Evolutionary conservation across 2,888 invertebrate genomes (phyloP), one percentile per base, ranked within the genome.

Genomic region (Cordylochernes scorpioides): DNA sequence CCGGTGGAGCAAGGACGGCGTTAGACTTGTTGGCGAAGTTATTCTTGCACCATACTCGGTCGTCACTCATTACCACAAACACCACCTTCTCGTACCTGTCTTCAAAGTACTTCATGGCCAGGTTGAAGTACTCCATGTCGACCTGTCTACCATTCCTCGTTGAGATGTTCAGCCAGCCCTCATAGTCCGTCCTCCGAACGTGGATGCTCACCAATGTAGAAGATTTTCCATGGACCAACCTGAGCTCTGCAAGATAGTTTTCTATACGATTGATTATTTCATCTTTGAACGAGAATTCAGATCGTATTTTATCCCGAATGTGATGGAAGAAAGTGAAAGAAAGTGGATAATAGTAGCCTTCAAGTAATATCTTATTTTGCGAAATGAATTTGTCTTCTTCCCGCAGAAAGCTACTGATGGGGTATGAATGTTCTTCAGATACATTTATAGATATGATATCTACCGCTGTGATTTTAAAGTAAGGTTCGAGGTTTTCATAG

Each of bases 141-240:
- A 54, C 57, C n/a, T 56, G 50, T 22, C 48, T 45, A 5, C 51
- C 51, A 22, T 54, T 51, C 29, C 60, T 62, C 5, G 22, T 14
- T n/a, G n/a, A n/a, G 32, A 57, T 51, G 55, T 58, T 59, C 14
- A 64, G 46, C 44, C 62, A 62, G 31, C 54, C 54, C 17, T 59
- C 51, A 44, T 63, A 64, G 45, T 64, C 64, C 2, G 62, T 63
- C 31, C 63, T 50, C 27, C 63, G 48, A 5, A 63, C 58, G 39
- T 64, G 64, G 22, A 64, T 53, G 26, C 61, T 61, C 10, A 63
- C 6, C 5, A 5, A 22, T 5, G 14, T 4, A 2, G 22, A 22
- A 19, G 2, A 2, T n/a, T 2, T 10, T 19, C 21, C 10, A n/a
- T n/a, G n/a, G n/a, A n/a, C n/a, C n/a, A n/a, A n/a, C n/a, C n/a